Conservation (phyloP, 1,140 invertebrate genomes). For the Drosophila seguyi region DNA sequence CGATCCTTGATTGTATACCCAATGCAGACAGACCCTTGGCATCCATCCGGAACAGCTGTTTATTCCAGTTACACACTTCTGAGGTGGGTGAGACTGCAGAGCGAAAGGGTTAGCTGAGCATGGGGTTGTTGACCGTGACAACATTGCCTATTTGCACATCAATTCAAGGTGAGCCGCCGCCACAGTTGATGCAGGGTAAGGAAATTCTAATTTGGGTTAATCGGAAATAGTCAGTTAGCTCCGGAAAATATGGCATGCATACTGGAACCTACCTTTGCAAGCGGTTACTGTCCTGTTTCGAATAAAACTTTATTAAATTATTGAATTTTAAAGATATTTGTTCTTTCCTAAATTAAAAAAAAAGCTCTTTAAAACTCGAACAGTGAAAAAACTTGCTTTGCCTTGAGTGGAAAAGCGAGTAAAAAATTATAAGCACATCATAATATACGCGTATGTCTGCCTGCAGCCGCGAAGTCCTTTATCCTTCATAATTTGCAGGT, state of each 20-base stretch:
- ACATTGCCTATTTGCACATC: slow-evolving; percentile 8
- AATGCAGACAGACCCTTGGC: slow-evolving; percentile 11
- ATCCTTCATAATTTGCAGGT: slow-evolving; percentile 71
- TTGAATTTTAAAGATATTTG: neutral
- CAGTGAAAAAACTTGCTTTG: slow-evolving; percentile 67
- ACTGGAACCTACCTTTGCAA: neutral
- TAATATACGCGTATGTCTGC: slow-evolving; percentile 38
- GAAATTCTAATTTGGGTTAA: slow-evolving; percentile 12
- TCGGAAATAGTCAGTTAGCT: slow-evolving; percentile 24
- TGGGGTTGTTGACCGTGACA: slow-evolving; percentile 45
- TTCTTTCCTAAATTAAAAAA: neutral
- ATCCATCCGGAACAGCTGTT: slow-evolving; percentile 62
- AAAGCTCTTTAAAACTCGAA: slow-evolving; percentile 59
- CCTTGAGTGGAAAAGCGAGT: slow-evolving; percentile 44
- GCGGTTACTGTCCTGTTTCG: neutral
- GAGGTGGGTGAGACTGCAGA: neutral
- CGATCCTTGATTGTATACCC: slow-evolving; percentile 41
- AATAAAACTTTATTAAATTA: neutral
- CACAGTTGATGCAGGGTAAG: slow-evolving; percentile 2
- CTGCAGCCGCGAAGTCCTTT: slow-evolving; percentile 38
- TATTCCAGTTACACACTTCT: slow-evolving; percentile 9
- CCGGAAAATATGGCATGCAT: neutral
- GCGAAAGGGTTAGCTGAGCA: slow-evolving; percentile 53
- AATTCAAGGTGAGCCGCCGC: slow-evolving; percentile 3
- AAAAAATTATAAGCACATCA: slow-evolving; percentile 61